Base-by-base conservation (phyloP, 2,888 invertebrate genomes). In the Leptopilina myrica region DNA sequence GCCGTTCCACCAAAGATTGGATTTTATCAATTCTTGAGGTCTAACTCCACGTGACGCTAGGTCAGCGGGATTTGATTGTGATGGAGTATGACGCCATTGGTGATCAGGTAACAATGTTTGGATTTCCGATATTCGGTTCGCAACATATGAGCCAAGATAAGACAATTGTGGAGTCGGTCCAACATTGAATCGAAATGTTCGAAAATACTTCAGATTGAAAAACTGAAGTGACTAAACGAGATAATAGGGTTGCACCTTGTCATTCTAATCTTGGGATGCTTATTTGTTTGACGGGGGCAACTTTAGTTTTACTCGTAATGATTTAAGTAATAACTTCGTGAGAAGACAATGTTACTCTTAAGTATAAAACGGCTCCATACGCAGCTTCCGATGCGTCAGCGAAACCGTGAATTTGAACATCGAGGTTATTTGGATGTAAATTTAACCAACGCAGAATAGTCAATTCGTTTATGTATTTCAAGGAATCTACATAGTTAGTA, bases 261-360 rank as follows among this genome's bases (percentile, higher is more conserved):
- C 77, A 62, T 49, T 79, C 79, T 26, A 79, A 73, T n/a, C 79
- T 46, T n/a, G 76, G 79, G 5, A 79, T 79, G 5, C 62, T 66
- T 4, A 76, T 20, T 33, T 66, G 49, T 66, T 77, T 80, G 5
- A 80, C 53, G 3, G 76, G 77, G 0, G 77, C 69, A 5, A 79
- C 77, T 64, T 43, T 53, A 11, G 43, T 76, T 43, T 78, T 76
- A 33, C 76, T 78, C 8, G 26, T 62, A 7, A 77, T 15, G 6
- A 77, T 59, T 9, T 77, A 12, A 5, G 20, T 15, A 9, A 49
- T 56, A 5, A 77, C 46, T 3, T 62, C 56, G 5, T 43, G 40
- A 15, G 53, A 15, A 8, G 15, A 1, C 3, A n/a, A 8, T 33
- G 64, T 43, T 1, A 64, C 64, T 2, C 78, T 66, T 4, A 77